These are phyloP conservation scores for Tenthredo notha DNA, from an alignment of 2,888 invertebrate genomes.

Conservation along the genomic window DNA sequence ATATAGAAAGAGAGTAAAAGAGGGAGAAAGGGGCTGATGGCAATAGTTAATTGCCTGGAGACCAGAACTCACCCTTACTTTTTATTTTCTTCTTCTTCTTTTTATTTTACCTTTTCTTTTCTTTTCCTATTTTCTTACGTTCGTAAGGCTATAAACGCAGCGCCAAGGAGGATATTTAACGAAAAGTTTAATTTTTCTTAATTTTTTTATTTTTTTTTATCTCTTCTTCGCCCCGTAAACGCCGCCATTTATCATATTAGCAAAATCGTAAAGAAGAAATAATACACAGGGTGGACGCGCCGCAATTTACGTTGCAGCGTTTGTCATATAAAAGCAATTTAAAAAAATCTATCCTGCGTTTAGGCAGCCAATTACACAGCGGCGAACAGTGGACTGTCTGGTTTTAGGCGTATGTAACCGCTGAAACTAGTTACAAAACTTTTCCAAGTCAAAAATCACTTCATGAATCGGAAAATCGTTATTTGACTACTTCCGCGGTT, in stretches of 20 bases:
- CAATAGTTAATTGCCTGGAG: conserved; percentile 48
- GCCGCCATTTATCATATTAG: background rate
- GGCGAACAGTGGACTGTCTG: no score
- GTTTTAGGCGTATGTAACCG: no score
- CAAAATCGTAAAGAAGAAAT: background rate
- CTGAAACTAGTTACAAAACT: no score
- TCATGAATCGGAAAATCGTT: no score
- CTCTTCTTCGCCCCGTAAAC: background rate
- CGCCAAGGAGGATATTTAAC: background rate
- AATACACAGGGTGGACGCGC: background rate
- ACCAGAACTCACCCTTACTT: conserved; percentile 45
- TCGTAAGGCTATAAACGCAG: background rate
- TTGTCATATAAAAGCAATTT: no score
- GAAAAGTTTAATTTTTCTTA: background rate
- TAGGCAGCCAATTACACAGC: no score
- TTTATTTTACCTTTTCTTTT: background rate
- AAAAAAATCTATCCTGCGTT: no score
- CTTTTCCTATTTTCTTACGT: background rate
- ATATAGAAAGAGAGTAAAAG: background rate
- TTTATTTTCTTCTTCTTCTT: background rate
- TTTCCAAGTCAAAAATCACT: no score
- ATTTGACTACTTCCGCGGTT: no score
- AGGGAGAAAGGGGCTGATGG: conserved; percentile 32
- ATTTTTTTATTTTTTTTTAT: background rate
- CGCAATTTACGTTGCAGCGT: no score